phyloP scores from a whole-genome alignment of 2,888 invertebrate species.

The Lochmaea capreae region DNA sequence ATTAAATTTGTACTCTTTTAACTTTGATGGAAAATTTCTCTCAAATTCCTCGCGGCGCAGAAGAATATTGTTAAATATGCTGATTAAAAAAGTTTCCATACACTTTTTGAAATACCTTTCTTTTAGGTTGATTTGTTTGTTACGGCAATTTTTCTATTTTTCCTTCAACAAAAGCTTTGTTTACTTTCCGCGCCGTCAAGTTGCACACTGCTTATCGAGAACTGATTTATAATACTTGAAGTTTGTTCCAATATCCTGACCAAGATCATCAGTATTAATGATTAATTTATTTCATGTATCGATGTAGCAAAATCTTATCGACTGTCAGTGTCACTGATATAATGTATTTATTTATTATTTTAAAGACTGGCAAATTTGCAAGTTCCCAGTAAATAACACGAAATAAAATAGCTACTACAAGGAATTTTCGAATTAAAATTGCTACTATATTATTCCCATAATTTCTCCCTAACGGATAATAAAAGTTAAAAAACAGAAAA shows the following conservation, averaged over 20 bases:
- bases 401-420: background rate
- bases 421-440: conserved; percentile 4
- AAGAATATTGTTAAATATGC: conserved; percentile 28
- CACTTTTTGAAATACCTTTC: conserved; percentile 12
- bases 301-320: no score
- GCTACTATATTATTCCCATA: conserved; percentile 3
- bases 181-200: no score
- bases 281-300: no score
- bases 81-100: conserved; percentile 35
- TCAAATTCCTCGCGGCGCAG: conserved; percentile 13
- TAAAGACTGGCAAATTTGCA: no score
- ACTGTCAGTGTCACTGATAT: no score
- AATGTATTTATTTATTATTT: no score
- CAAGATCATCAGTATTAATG: no score
- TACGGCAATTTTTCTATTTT: conserved; percentile 4
- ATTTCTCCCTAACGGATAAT: conserved; percentile 28
- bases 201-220: no score
- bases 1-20: conserved; percentile 36
- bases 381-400: no score
- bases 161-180: background rate
- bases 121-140: conserved; percentile 11
- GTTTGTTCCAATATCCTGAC: no score
- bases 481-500: conserved; percentile 26
- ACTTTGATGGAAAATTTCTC: conserved; percentile 35
- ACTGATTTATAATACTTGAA: no score